Conservation (phyloP, 2,888 invertebrate genomes). For the Invenusta paracnida region DNA sequence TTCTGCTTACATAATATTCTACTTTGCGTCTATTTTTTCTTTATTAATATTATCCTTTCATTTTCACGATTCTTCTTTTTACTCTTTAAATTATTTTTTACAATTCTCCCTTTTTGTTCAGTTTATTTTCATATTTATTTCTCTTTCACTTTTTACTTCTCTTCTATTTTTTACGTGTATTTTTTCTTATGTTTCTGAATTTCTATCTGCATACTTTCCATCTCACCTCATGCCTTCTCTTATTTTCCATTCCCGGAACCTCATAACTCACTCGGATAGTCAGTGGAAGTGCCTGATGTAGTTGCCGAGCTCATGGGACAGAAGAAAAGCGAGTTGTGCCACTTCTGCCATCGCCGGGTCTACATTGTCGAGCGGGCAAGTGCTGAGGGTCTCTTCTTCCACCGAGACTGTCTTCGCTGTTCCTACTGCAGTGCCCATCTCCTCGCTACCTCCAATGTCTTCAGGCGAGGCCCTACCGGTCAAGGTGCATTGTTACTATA, state of each 20-base stretch:
- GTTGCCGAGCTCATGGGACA: constrained; percentile 6
- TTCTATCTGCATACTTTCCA: background rate
- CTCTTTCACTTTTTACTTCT: no score
- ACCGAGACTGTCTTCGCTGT: constrained; percentile 81
- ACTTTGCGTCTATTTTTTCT: no score
- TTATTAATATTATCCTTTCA: no score
- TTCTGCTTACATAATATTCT: no score
- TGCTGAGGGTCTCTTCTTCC: constrained; percentile 82
- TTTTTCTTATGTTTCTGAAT: no score
- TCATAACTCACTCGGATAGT: background rate
- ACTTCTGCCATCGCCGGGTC: constrained; percentile 82
- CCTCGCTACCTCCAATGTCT: background rate
- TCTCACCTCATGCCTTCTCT: background rate
- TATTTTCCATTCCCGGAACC: background rate
- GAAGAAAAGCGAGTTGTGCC: constrained; percentile 64
- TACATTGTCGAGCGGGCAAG: constrained; percentile 86
- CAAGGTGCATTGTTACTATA: background rate
- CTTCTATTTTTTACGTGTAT: no score
- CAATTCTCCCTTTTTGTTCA: no score
- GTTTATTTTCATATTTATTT: no score
- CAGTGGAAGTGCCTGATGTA: background rate
- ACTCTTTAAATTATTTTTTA: no score
- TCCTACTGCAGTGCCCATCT: constrained; percentile 69
- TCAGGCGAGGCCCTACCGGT: background rate
- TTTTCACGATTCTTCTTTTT: no score